Conservation (phyloP, 2,797 vertebrate species). For the Channallabes apus region DNA sequence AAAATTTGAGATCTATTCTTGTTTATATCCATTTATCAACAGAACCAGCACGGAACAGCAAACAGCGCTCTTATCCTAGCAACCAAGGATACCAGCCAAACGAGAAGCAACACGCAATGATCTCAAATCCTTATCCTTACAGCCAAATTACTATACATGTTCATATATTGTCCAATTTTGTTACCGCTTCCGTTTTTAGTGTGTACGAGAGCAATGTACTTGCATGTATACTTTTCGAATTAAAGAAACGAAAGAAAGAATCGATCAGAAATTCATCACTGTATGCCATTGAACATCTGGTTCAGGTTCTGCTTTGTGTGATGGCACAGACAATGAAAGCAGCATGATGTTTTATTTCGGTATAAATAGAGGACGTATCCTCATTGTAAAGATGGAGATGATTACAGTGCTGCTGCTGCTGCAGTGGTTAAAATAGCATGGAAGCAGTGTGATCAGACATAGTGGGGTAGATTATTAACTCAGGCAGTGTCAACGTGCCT, state of each 20-base stretch:
- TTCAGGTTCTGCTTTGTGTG: conserved; percentile 42
- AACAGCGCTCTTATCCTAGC: conserved; percentile 69
- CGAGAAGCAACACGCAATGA: conserved; percentile 56
- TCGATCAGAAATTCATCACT: conserved; percentile 1
- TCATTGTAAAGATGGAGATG: conserved; percentile 49
- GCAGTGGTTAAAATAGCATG: conserved; percentile 52
- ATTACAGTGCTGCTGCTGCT: conserved; percentile 47
- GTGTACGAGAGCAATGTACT: not conserved
- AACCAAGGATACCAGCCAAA: conserved; percentile 71
- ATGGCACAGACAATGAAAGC: conserved; percentile 33
- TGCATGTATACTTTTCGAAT: not conserved
- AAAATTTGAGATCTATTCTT: conserved; percentile 48
- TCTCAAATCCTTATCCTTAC: conserved; percentile 21
- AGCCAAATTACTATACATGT: not conserved
- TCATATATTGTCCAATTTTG: not conserved
- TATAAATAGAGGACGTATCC: conserved; percentile 44
- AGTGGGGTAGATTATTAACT: conserved; percentile 54
- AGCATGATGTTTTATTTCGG: conserved; percentile 40
- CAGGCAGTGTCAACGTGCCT: conserved; percentile 44
- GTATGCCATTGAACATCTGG: conserved; percentile 17
- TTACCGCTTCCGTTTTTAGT: not conserved
- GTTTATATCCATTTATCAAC: conserved; percentile 49
- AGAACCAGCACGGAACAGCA: conserved; percentile 60
- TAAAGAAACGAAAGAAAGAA: not conserved
- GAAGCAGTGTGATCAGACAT: conserved; percentile 47